These are phyloP conservation scores for Aulostomus chinensis DNA, from an alignment of 2,797 vertebrate genomes.

Conservation along the genomic window DNA sequence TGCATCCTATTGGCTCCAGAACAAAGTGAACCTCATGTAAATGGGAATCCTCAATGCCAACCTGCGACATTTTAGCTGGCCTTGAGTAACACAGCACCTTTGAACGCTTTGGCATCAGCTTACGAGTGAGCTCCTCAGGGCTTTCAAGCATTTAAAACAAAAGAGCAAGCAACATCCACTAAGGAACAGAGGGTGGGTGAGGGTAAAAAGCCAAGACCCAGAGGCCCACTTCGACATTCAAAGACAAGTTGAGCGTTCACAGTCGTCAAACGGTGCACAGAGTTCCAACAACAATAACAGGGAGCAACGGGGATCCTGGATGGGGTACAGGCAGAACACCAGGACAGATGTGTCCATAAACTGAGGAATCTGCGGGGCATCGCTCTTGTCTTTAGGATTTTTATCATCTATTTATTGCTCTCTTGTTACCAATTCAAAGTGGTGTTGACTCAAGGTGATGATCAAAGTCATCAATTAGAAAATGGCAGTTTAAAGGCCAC, in stretches of 20 bases:
- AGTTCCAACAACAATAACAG: constrained; percentile 66
- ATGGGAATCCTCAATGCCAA: constrained; percentile 62
- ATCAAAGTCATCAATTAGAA: constrained; percentile 55
- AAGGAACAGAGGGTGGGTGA: constrained; percentile 34
- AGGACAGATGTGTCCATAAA: constrained; percentile 70
- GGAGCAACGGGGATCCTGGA: constrained; percentile 51
- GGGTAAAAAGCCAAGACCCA: constrained; percentile 54
- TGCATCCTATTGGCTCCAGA: constrained; percentile 64
- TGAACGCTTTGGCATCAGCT: constrained; percentile 59
- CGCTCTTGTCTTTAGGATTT: constrained; percentile 38
- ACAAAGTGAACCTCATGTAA: constrained; percentile 66
- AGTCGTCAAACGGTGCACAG: constrained; percentile 43
- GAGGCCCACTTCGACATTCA: constrained; percentile 45
- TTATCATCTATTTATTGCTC: constrained; percentile 38
- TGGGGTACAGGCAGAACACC: constrained; percentile 53
- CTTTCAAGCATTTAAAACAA: constrained; percentile 56
- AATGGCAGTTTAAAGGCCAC: constrained; percentile 36
- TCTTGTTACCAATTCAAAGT: constrained; percentile 34
- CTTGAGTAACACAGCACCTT: constrained; percentile 66
- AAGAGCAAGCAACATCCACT: constrained; percentile 44
- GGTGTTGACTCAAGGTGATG: constrained; percentile 25
- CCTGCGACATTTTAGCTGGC: constrained; percentile 69
- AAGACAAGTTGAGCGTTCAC: constrained; percentile 55
- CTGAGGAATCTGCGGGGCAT: constrained; percentile 33
- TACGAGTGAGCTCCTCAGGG: constrained; percentile 72